These are phyloP conservation scores for Platycnemis pennipes DNA, from an alignment of 2,888 invertebrate species.

Conservation along the genomic window DNA sequence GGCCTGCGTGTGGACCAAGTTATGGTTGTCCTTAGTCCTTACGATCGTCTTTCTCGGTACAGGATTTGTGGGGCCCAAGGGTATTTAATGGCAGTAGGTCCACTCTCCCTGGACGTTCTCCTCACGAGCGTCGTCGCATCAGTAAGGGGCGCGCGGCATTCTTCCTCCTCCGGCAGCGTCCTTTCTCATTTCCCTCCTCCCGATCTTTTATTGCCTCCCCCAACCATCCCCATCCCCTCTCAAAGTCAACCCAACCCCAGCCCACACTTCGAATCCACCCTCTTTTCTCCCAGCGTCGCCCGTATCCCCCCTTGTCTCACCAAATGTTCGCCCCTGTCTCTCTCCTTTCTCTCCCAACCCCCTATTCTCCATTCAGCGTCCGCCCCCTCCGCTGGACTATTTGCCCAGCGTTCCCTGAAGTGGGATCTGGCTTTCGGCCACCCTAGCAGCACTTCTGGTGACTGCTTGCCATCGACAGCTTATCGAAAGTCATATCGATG, in stretches of 20 bases:
- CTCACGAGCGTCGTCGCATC: neutral
- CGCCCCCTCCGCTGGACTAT: neutral
- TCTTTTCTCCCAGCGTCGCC: neutral
- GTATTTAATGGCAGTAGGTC: neutral
- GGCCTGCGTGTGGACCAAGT: too few species aligned
- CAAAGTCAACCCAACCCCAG: neutral
- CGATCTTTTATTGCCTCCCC: constrained; percentile 16
- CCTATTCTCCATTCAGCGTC: neutral
- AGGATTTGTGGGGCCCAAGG: neutral
- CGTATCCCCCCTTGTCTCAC: neutral
- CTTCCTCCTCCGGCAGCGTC: neutral
- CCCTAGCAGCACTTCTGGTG: too few species aligned
- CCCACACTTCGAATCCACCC: neutral
- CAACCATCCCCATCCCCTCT: neutral
- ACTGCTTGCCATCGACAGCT: too few species aligned
- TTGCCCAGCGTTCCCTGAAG: neutral
- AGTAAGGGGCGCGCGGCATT: neutral
- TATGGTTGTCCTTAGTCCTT: too few species aligned
- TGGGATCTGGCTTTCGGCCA: too few species aligned
- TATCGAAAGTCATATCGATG: too few species aligned
- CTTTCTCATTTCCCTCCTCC: neutral
- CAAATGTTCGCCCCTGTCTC: neutral
- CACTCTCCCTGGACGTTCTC: neutral
- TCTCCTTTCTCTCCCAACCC: too few species aligned
- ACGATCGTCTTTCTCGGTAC: neutral